These are phyloP conservation scores for Taxidea taxus DNA, from an alignment of 2,113 vertebrate species.

Conservation along the genomic window DNA sequence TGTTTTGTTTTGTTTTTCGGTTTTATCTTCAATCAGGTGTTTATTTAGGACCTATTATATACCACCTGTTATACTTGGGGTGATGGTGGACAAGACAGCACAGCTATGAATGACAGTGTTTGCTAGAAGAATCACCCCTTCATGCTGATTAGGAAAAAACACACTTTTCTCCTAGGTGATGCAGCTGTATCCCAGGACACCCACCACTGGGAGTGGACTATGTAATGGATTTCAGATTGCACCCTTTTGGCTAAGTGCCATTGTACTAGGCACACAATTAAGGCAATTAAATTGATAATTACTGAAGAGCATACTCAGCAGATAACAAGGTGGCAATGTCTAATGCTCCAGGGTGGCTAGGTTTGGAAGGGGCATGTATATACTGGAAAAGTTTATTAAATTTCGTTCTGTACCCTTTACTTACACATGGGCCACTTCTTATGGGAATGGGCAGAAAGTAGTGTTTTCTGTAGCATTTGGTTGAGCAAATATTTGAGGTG, in stretches of 20 bases:
- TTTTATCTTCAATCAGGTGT: not conserved
- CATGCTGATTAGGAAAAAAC: not conserved
- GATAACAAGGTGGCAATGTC: not conserved
- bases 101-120: not conserved
- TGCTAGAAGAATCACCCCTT: not conserved
- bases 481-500: not conserved
- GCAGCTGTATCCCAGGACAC: not conserved
- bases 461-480: not conserved
- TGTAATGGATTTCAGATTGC: not conserved
- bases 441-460: not conserved
- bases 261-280: not conserved
- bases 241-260: not conserved
- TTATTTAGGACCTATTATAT: not conserved
- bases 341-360: not conserved
- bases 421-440: not conserved
- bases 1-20: not conserved
- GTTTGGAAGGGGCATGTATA: not conserved
- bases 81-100: not conserved
- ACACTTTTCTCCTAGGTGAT: not conserved
- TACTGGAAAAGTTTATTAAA: not conserved
- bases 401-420: not conserved
- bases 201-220: fast-evolving
- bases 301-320: not conserved
- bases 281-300: not conserved
- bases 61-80: not conserved